Percentiles rank a stretch among this genome's conserved stretches.
Conservation (phyloP, 2,797 vertebrate genomes). For the Arremon brunneinucha region DNA sequence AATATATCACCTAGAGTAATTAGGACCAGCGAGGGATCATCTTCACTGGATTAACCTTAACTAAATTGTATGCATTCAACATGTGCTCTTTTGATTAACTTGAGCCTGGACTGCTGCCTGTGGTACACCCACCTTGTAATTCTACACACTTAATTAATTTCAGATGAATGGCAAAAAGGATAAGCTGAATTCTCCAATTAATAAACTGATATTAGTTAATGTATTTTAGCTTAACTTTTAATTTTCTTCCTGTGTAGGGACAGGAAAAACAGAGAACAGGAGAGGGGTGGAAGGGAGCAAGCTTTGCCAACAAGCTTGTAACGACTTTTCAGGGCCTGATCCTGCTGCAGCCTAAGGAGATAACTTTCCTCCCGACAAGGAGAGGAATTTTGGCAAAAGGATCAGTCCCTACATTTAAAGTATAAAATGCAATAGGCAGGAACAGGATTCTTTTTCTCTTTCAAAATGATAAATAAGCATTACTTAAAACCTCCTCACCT, state of each 20-base stretch:
- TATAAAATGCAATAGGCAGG: slow-evolving; percentile 51
- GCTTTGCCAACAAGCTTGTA: neutral
- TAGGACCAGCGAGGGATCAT: slow-evolving; percentile 81
- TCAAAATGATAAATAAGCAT: slow-evolving; percentile 61
- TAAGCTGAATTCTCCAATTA: slow-evolving; percentile 77
- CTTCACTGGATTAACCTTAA: slow-evolving; percentile 87
- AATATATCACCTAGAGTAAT: slow-evolving; percentile 84
- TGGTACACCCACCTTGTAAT: slow-evolving; percentile 82
- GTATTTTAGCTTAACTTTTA: slow-evolving; percentile 69
- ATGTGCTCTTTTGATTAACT: slow-evolving; percentile 86
- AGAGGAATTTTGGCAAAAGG: slow-evolving; percentile 44
- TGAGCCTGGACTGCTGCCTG: slow-evolving; percentile 77
- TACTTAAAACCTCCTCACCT: slow-evolving; percentile 68
- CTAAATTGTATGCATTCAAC: slow-evolving; percentile 83
- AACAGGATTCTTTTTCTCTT: slow-evolving; percentile 20
- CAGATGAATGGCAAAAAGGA: slow-evolving; percentile 77
- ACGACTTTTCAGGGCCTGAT: slow-evolving; percentile 34
- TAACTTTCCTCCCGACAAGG: slow-evolving; percentile 1
- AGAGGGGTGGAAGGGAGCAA: slow-evolving; percentile 19
- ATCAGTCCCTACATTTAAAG: slow-evolving; percentile 11
- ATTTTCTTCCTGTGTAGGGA: slow-evolving; percentile 17
- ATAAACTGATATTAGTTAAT: slow-evolving; percentile 71
- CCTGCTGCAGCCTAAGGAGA: neutral
- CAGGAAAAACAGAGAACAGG: slow-evolving; percentile 28
- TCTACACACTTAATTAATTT: slow-evolving; percentile 85